These are phyloP conservation scores for Siderastrea siderea DNA, from an alignment of 92 coral and sea anemone genomes.

Conservation along the genomic window DNA sequence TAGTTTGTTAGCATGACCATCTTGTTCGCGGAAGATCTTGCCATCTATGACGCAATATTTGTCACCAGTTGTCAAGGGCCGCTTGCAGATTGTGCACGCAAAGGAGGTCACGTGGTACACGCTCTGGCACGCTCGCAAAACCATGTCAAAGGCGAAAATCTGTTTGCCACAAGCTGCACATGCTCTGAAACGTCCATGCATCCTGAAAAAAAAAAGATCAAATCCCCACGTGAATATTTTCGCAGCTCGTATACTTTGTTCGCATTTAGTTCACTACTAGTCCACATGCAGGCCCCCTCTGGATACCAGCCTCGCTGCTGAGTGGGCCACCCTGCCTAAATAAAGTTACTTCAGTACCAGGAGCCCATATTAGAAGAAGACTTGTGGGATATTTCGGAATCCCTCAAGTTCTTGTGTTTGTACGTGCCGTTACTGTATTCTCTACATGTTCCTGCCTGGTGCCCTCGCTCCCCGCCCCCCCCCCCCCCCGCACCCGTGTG, in stretches of 20 bases:
- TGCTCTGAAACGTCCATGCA: conserved; percentile 13
- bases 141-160: conserved; percentile 37
- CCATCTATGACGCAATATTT: conserved; percentile 27
- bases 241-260: neutral
- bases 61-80: conserved; percentile 45
- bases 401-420: too few relatives aligned
- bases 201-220: neutral
- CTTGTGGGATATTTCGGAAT: too few relatives aligned
- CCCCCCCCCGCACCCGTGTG: too few relatives aligned
- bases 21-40: conserved; percentile 20
- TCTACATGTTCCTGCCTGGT: too few relatives aligned
- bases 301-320: too few relatives aligned
- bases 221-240: neutral
- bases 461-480: too few relatives aligned
- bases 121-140: conserved; percentile 10
- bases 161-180: conserved; percentile 31
- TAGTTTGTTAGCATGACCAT: neutral
- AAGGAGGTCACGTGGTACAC: conserved; percentile 53
- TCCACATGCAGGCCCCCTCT: too few relatives aligned
- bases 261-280: too few relatives aligned
- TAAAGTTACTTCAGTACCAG: too few relatives aligned
- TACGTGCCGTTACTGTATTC: too few relatives aligned
- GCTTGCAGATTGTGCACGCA: conserved; percentile 23
- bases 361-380: too few relatives aligned
- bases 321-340: too few relatives aligned